Evolutionary conservation across 2,113 vertebrate species (phyloP), one percentile per base, ranked within the genome.

Genomic region (Litocranius walleri): DNA sequence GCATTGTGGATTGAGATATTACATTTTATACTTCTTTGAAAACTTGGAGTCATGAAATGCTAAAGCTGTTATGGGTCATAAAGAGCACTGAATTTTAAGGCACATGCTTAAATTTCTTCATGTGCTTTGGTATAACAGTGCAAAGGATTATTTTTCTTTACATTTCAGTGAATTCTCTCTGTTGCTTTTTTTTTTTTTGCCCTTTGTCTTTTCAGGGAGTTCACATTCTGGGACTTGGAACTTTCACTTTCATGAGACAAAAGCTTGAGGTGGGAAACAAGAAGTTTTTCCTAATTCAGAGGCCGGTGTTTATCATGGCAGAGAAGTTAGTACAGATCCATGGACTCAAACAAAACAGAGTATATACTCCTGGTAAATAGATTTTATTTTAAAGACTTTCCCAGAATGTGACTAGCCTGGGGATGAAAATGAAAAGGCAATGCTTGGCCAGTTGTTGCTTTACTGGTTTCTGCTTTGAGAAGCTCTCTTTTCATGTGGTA

Each of bases 201-300:
- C 36, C 50, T n/a, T 98, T 92, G 78, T 84, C 82, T 56, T 98
- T 97, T 84, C 36, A 99, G 99, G 99, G 99, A 8, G 99, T 99
- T 88, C 98, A 98, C 14, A 98, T 99, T 86, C 94, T 98, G 62
- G 99, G 99, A 54, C 97, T 99, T 84, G 99, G 99, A 30, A 99
- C 98, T 59, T 99, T 99, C 85, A 99, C 99, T 52, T 99, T 99
- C 81, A 98, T 97, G 8, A 99, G 99, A 97, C 98, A 99, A 95
- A 98, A 98, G 59, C 57, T 99, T 45, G 98, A 99, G 6, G 8
- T 98, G 9, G 99, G 99, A 52, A 98, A 92, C 91, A 98, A 97
- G 88, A 99, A 98, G 86, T 95, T 97, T 71, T 93, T 98, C 52
- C 43, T 98, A 29, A 95, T 98, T 30, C 99, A 99, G 88, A 97